phyloP scores from a whole-genome alignment of 2,797 vertebrate genomes.

The Sebastes hopkinsi region DNA sequence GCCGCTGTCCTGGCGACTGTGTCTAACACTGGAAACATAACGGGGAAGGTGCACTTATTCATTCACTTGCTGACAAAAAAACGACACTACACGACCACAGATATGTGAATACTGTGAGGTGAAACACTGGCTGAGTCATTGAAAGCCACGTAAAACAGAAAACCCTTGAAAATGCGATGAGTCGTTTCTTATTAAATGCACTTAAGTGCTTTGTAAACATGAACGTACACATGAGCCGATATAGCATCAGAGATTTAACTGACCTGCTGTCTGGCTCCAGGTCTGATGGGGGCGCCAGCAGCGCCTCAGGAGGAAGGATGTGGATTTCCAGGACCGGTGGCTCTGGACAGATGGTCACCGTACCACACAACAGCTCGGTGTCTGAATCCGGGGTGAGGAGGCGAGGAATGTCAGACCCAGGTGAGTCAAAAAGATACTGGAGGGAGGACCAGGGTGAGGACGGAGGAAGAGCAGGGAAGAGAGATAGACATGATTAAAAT shows the following conservation, averaged over 20 bases:
- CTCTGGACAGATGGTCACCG: slow-evolving; percentile 41
- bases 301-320: neutral
- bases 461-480: neutral
- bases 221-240: neutral
- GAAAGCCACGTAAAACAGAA: neutral
- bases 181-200: neutral
- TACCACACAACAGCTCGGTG: slow-evolving; percentile 53
- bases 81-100: neutral
- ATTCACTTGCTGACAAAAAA: neutral
- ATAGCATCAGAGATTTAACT: neutral
- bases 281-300: neutral
- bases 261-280: slow-evolving; percentile 53
- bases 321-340: slow-evolving; percentile 31
- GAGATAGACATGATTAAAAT: neutral
- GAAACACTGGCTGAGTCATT: neutral
- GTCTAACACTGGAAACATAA: slow-evolving; percentile 24
- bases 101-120: neutral
- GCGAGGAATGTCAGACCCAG: slow-evolving; percentile 42
- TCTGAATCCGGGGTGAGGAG: slow-evolving; percentile 60
- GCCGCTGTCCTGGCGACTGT: slow-evolving; percentile 69
- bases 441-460: neutral
- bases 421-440: slow-evolving; percentile 55
- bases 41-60: neutral
- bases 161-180: neutral
- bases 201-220: neutral